Evolutionary conservation across 2,888 invertebrate genomes (phyloP).

Genomic region (Agriopis aurantiaria): DNA sequence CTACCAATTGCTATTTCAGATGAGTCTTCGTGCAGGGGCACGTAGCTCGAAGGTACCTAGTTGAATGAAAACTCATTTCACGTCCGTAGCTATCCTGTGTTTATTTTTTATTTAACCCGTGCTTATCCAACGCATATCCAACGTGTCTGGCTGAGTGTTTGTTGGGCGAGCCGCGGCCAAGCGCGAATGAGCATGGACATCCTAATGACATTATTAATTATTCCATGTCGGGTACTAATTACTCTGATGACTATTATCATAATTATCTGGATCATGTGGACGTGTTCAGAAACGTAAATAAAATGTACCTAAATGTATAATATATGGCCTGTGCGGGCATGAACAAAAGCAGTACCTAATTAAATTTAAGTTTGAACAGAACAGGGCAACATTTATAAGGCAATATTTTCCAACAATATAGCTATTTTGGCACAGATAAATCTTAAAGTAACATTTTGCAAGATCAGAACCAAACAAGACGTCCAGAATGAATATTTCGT

Average conservation of each 20-base stretch:
- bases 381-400: no score
- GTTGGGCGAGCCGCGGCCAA: constrained; percentile 24
- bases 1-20: background rate
- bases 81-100: constrained; percentile 21
- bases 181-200: constrained; percentile 25
- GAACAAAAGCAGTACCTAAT: no score
- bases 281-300: constrained; percentile 8
- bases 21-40: background rate
- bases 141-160: constrained; percentile 37
- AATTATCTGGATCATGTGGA: background rate
- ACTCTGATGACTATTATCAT: constrained; percentile 24
- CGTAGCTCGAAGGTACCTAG: constrained; percentile 12
- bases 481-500: background rate
- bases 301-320: background rate
- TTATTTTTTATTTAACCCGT: constrained; percentile 37
- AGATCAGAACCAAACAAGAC: no score
- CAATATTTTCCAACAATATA: no score
- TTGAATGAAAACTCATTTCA: constrained; percentile 37
- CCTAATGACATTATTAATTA: constrained; percentile 32
- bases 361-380: no score
- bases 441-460: no score
- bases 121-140: constrained; percentile 33
- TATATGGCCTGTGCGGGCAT: background rate
- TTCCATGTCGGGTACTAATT: constrained; percentile 21
- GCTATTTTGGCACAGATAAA: no score